Evolutionary conservation across 1,140 invertebrate genomes (phyloP).

Genomic region (Solenopsis invicta): DNA sequence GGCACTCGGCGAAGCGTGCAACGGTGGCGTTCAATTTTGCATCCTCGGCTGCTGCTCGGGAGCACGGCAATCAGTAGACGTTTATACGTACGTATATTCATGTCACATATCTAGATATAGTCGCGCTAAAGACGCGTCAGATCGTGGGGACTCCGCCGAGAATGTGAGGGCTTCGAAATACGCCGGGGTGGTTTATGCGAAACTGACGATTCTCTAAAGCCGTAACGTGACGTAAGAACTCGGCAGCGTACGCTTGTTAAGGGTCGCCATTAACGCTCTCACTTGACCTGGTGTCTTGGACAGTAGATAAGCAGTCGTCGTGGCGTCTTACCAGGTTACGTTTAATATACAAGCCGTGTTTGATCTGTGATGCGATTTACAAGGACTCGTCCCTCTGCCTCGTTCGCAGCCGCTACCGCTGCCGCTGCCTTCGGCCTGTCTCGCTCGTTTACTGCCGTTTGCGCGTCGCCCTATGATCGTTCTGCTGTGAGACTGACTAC

Average conservation of each 20-base stretch:
- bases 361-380: constrained; percentile 87
- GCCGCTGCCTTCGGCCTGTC: constrained; percentile 51
- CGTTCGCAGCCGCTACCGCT: not conserved
- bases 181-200: not conserved
- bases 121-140: constrained; percentile 19
- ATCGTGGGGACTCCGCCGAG: constrained; percentile 31
- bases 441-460: constrained; percentile 79
- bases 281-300: constrained; percentile 56
- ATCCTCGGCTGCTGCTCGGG: constrained; percentile 55
- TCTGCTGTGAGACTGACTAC: constrained; percentile 85
- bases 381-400: constrained; percentile 78
- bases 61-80: constrained; percentile 38
- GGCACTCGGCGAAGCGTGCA: constrained; percentile 40
- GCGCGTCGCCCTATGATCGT: constrained; percentile 86
- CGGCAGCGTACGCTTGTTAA: not conserved
- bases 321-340: constrained; percentile 76
- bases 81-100: not conserved
- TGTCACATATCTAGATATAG: constrained; percentile 35
- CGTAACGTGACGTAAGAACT: not conserved
- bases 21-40: constrained; percentile 68
- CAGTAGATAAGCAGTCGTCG: constrained; percentile 77
- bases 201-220: not conserved
- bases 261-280: not conserved
- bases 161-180: not conserved
- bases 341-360: constrained; percentile 87